Percentiles rank a stretch among this genome's conserved stretches.
These are phyloP conservation scores for Hoplodrina blanda DNA, from an alignment of 2,888 invertebrate genomes.

Conservation along the genomic window DNA sequence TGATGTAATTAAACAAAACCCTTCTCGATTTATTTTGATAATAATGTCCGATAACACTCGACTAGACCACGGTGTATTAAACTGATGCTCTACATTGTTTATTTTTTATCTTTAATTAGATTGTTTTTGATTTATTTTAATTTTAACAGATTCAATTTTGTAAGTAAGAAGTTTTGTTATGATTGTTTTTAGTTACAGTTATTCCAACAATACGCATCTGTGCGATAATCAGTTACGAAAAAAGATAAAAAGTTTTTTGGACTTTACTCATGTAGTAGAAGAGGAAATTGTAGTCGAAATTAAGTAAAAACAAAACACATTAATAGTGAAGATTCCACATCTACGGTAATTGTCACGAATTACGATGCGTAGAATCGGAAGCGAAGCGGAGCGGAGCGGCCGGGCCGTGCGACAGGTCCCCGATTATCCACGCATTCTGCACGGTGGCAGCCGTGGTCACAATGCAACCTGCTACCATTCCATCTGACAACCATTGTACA, in stretches of 20 bases:
- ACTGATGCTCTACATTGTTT: constrained; percentile 70
- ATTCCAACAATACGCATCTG: neutral
- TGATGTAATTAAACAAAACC: constrained; percentile 79
- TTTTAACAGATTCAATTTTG: neutral
- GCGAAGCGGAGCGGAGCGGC: constrained; percentile 65
- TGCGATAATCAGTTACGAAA: neutral
- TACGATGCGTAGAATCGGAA: constrained; percentile 72
- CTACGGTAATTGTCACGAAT: constrained; percentile 68
- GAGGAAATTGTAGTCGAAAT: constrained; percentile 2
- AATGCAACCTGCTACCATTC: constrained; percentile 72
- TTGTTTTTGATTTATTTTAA: constrained; percentile 8
- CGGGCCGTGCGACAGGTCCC: constrained; percentile 89
- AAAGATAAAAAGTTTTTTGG: neutral
- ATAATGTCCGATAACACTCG: constrained; percentile 73
- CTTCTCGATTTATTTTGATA: constrained; percentile 81
- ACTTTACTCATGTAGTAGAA: neutral
- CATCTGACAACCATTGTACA: constrained; percentile 69
- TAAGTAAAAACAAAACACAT: constrained; percentile 30
- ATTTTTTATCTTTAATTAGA: constrained; percentile 34
- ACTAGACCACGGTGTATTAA: constrained; percentile 67
- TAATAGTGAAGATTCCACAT: constrained; percentile 52
- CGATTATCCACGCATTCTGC: constrained; percentile 89
- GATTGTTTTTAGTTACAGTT: constrained; percentile 16
- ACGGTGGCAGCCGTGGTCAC: constrained; percentile 70
- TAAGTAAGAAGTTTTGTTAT: neutral